Evolutionary conservation across 2,797 vertebrate species (phyloP).

Genomic region (Artibeus jamaicensis): DNA sequence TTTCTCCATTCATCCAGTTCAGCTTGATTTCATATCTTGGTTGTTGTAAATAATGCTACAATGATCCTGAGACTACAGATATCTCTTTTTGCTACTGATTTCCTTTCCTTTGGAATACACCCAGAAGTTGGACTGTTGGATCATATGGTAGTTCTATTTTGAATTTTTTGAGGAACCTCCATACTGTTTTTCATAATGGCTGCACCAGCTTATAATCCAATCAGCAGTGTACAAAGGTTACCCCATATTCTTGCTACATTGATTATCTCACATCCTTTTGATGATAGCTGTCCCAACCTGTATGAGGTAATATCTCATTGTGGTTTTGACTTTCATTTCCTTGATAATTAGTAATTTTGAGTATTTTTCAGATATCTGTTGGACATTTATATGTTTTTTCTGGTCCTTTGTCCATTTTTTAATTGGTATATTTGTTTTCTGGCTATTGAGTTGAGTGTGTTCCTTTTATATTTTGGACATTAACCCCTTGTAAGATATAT

Average conservation of each 20-base stretch:
- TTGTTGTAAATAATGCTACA: neutral
- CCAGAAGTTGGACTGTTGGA: neutral
- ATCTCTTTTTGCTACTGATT: neutral
- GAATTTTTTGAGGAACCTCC: neutral
- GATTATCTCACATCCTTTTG: neutral
- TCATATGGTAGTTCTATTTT: neutral
- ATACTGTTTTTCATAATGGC: neutral
- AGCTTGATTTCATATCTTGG: neutral
- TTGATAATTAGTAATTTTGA: neutral
- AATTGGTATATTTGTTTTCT: neutral
- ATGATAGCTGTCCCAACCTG: neutral
- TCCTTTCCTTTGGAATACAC: neutral
- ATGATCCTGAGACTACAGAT: neutral
- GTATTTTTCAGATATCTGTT: neutral
- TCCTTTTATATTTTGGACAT: neutral
- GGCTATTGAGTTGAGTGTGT: neutral
- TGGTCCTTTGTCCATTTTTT: neutral
- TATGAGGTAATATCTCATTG: neutral
- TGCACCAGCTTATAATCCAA: neutral
- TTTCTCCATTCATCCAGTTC: neutral
- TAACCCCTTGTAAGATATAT: neutral
- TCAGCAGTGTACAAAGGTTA: neutral
- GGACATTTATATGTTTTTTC: neutral
- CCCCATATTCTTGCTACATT: neutral
- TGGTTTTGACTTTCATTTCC: neutral